Evolutionary conservation across 2,797 vertebrate species (phyloP), one percentile per base, ranked within the genome.

Genomic region (Staurois parvus): DNA sequence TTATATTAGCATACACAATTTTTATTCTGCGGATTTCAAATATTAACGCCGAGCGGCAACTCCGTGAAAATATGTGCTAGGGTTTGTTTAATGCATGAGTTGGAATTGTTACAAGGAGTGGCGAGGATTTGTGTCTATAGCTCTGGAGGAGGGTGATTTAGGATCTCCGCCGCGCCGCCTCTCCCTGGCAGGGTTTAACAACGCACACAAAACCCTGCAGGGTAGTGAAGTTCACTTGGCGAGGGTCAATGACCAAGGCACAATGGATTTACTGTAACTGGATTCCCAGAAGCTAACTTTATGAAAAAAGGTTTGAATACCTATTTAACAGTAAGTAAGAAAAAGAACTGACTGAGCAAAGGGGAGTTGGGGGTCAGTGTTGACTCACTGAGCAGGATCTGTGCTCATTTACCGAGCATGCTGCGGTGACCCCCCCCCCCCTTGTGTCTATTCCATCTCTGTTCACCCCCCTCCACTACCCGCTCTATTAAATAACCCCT

Each of bases 191-290:
- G 48, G 52, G 70, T 66, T 86, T 72, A 82, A 77, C 45, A 42
- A 48, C n/a, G 17, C 73, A 77, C 30, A 86, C 84, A 86, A 86
- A 86, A 70, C 67, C 52, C 74, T 52, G 68, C 85, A 78, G 85
- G 80, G 85, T 52, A 78, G 52, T 52, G 74, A 34, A 86, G 85
- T 82, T 82, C 73, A 82, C 48, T 81, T 81, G 79, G 72, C 84
- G 37, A 76, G 78, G 79, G 79, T 82, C 79, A 76, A 24, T 67
- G 79, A 82, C 85, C 83, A 52, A 72, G 73, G 74, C 67, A 86
- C 85, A 86, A 86, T 72, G 79, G 62, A 45, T 83, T 78, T 83
- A 82, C 85, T 86, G 85, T 86, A 86, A 83, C 67, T 21, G 21
- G 52, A 83, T 82, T 86, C 85, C 69, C 85, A 83, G 62, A 83